A percentile compares a stretch with the other conserved stretches of the same genome.
phyloP scores from a whole-genome alignment of 1,140 invertebrate species.

The Brachionus calyciflorus region DNA sequence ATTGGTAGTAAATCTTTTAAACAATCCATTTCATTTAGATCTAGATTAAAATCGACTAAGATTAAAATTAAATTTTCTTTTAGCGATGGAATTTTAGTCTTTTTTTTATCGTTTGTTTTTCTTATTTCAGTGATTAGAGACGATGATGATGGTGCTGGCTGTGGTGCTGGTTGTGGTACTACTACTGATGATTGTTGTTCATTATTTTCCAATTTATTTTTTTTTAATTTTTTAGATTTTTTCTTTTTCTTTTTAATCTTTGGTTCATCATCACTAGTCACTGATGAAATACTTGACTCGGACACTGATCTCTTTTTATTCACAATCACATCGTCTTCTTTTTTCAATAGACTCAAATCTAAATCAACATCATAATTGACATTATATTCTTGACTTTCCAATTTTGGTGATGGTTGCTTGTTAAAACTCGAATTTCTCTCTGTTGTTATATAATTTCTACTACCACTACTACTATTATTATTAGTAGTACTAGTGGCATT shows the following conservation, averaged over 20 bases:
- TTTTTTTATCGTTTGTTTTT: conserved; percentile 20
- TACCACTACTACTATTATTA: too few relatives aligned
- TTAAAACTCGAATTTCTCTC: too few relatives aligned
- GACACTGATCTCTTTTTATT: not conserved
- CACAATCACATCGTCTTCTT: not conserved
- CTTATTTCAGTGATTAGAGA: not conserved
- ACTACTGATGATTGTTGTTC: not conserved
- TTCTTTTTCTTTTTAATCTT: conserved; percentile 23
- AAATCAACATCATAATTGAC: conserved; percentile 3
- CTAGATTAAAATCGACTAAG: conserved; percentile 3
- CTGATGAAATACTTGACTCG: not conserved
- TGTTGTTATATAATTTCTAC: too few relatives aligned
- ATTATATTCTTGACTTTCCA: too few relatives aligned
- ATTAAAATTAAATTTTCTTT: not conserved
- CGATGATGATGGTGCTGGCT: too few relatives aligned
- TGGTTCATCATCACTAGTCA: not conserved
- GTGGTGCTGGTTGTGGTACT: too few relatives aligned
- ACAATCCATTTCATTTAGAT: not conserved
- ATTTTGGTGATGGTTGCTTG: too few relatives aligned
- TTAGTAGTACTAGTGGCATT: too few relatives aligned
- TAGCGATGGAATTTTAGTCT: not conserved
- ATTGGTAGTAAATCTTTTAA: not conserved
- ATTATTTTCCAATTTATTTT: not conserved
- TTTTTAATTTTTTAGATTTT: conserved; percentile 17
- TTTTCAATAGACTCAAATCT: not conserved